phyloP scores from a whole-genome alignment of 2,888 invertebrate genomes.

The Adela reaumurella region DNA sequence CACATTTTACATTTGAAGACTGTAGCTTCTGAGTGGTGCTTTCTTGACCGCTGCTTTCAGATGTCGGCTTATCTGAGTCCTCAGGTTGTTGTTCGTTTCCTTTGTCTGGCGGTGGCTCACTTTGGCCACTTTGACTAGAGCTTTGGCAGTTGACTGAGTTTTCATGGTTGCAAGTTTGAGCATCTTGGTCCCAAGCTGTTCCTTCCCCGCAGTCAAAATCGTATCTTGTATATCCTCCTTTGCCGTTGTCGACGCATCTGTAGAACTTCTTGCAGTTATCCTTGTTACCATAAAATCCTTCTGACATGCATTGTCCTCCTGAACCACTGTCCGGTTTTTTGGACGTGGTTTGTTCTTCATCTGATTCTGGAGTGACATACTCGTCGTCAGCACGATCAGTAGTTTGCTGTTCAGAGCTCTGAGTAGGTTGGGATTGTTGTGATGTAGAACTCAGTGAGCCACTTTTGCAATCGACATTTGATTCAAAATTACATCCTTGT shows the following conservation, averaged over 20 bases:
- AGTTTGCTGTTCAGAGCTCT: not conserved
- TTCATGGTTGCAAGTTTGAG: conserved; percentile 36
- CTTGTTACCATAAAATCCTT: conserved; percentile 38
- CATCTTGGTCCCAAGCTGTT: conserved; percentile 52
- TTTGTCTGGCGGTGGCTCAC: conserved; percentile 1
- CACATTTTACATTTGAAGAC: conserved; percentile 11
- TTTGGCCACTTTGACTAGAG: not conserved
- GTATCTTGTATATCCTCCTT: conserved; percentile 33
- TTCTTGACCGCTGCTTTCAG: conserved; percentile 4
- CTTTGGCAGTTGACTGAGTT: conserved; percentile 18
- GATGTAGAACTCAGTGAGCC: not conserved
- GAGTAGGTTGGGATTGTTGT: conserved; percentile 1
- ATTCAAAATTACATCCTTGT: conserved; percentile 37
- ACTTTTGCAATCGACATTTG: conserved; percentile 20
- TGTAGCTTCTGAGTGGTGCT: conserved; percentile 1
- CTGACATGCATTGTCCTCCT: conserved; percentile 9
- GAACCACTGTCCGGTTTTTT: not conserved
- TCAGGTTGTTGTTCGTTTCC: not conserved
- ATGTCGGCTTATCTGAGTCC: not conserved
- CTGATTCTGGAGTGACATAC: not conserved
- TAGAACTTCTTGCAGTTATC: conserved; percentile 40
- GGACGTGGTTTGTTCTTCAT: not conserved
- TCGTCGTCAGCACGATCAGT: not conserved
- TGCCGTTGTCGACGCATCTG: conserved; percentile 34
- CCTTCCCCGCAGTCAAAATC: conserved; percentile 53